These are phyloP conservation scores for Zaprionus capensis DNA, from an alignment of 1,140 invertebrate species.

Conservation along the genomic window DNA sequence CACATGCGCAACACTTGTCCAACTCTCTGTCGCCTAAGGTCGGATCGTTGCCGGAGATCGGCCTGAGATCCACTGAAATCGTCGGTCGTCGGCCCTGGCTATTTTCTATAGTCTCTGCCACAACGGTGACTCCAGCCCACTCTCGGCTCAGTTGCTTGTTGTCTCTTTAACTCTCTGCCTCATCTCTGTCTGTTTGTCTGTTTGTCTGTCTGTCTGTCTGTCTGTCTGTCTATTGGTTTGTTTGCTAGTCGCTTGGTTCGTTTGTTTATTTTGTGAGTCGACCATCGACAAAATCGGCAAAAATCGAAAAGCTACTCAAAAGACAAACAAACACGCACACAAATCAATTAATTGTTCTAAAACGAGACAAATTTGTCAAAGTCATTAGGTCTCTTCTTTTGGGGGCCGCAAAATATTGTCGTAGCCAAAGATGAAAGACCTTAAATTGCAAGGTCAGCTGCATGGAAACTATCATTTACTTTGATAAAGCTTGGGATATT, in stretches of 20 bases:
- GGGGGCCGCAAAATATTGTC: neutral
- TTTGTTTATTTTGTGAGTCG: conserved; percentile 7
- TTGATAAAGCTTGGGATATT: neutral
- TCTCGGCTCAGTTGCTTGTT: conserved; percentile 9
- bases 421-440: conserved; percentile 47
- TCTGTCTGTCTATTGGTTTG: neutral
- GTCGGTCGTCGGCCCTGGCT: conserved; percentile 20
- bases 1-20: conserved; percentile 45
- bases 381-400: conserved; percentile 11
- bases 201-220: neutral
- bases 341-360: conserved; percentile 71
- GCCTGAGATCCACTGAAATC: conserved; percentile 7
- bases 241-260: neutral
- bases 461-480: neutral
- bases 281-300: neutral
- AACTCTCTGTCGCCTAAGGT: conserved; percentile 48
- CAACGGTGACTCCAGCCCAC: conserved; percentile 7
- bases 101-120: conserved; percentile 5
- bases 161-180: neutral
- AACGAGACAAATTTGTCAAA: conserved; percentile 40
- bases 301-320: conserved; percentile 36
- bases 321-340: conserved; percentile 39
- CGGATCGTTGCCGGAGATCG: conserved; percentile 23
- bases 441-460: conserved; percentile 22
- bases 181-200: neutral